A percentile compares a stretch with the other conserved stretches of the same genome.
phyloP scores from a whole-genome alignment of 2,888 invertebrate species.

The Nasonia oneida region DNA sequence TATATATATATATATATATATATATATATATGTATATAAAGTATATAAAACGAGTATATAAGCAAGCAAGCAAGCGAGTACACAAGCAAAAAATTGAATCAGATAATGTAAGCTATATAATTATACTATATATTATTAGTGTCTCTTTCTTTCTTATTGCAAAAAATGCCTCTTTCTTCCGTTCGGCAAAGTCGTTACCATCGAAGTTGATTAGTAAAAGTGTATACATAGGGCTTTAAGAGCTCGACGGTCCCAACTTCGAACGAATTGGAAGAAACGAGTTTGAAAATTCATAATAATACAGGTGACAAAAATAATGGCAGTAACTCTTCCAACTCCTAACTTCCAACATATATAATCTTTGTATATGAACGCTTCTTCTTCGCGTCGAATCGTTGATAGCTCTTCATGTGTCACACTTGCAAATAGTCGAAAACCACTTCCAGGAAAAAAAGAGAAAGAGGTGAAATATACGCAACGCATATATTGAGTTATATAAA shows the following conservation, averaged over 20 bases:
- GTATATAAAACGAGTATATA: constrained; percentile 61
- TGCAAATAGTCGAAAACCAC: constrained; percentile 64
- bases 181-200: constrained; percentile 26
- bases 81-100: constrained; percentile 60
- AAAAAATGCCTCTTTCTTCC: background rate
- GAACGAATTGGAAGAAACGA: constrained; percentile 8
- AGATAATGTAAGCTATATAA: constrained; percentile 41
- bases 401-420: constrained; percentile 59
- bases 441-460: constrained; percentile 47
- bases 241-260: constrained; percentile 14
- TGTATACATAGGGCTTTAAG: background rate
- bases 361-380: background rate
- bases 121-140: constrained; percentile 31
- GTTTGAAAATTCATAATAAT: background rate
- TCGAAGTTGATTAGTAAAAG: constrained; percentile 11
- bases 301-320: constrained; percentile 55
- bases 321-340: constrained; percentile 49
- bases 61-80: constrained; percentile 65
- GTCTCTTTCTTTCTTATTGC: constrained; percentile 46
- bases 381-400: constrained; percentile 17
- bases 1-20: no score
- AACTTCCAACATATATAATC: no score
- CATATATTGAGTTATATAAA: constrained; percentile 26
- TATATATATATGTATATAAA: constrained; percentile 3
- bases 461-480: background rate